A percentile compares a stretch with the other conserved stretches of the same genome.
Conservation (phyloP, 2,113 vertebrate species). For the Columba janthina region DNA sequence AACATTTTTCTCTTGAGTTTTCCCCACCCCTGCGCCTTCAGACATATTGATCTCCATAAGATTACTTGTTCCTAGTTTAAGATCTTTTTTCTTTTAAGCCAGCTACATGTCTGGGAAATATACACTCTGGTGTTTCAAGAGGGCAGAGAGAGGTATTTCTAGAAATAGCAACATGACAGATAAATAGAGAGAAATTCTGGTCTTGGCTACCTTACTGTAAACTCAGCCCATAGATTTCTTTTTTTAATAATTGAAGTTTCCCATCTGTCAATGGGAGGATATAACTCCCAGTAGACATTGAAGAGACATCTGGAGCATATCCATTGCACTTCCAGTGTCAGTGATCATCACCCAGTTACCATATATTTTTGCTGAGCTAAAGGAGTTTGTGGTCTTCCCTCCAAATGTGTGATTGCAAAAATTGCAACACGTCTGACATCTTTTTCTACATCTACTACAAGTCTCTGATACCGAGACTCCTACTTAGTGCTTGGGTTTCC, state of each 20-base stretch:
- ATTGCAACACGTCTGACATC: neutral
- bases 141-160: slow-evolving; percentile 27
- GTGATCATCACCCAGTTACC: neutral
- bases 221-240: neutral
- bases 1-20: neutral
- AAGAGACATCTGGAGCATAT: slow-evolving; percentile 31
- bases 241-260: slow-evolving; percentile 9
- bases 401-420: neutral
- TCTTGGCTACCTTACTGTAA: slow-evolving; percentile 41
- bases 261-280: slow-evolving; percentile 13
- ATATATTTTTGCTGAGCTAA: neutral
- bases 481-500: neutral
- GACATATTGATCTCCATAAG: neutral
- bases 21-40: neutral
- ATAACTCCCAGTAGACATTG: neutral
- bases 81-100: slow-evolving; percentile 25
- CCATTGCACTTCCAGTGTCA: neutral
- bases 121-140: neutral
- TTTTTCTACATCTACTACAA: neutral
- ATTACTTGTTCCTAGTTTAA: neutral
- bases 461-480: neutral
- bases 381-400: neutral
- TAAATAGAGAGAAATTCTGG: slow-evolving; percentile 13
- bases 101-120: slow-evolving; percentile 21
- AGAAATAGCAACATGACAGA: slow-evolving; percentile 40